Conservation (phyloP, 2,113 vertebrate genomes). For the Capreolus pygargus region DNA sequence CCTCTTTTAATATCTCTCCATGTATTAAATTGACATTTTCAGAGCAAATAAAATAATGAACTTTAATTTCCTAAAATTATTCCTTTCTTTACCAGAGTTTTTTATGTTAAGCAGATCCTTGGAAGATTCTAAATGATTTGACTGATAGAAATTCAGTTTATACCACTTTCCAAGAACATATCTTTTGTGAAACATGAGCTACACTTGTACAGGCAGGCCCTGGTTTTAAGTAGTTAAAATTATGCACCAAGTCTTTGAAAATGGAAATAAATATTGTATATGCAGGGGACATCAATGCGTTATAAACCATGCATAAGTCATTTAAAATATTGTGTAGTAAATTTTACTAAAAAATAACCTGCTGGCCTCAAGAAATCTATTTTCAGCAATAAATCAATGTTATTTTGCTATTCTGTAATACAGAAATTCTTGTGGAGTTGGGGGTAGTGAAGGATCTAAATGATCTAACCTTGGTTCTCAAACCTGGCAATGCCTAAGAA, state of each 20-base stretch:
- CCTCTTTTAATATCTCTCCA: not conserved
- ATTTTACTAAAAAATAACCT: not conserved
- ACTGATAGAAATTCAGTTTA: constrained; percentile 10
- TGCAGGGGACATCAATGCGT: not conserved
- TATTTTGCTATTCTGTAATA: not conserved
- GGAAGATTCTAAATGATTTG: constrained; percentile 10
- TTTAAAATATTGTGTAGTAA: constrained; percentile 29
- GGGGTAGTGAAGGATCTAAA: not conserved
- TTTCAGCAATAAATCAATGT: constrained; percentile 4
- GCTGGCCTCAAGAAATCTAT: not conserved
- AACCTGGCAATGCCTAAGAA: not conserved
- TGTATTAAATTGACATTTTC: constrained; percentile 2
- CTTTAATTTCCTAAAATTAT: constrained; percentile 27
- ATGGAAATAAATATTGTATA: not conserved
- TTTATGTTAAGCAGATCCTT: not conserved
- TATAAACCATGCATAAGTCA: not conserved
- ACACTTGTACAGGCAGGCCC: not conserved
- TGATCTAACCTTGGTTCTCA: constrained; percentile 14
- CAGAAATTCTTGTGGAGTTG: not conserved
- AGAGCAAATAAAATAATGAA: constrained; percentile 18
- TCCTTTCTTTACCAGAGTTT: not conserved
- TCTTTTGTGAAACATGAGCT: constrained; percentile 24
- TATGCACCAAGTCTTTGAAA: not conserved
- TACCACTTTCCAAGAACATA: constrained; percentile 24
- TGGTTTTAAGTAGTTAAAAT: constrained; percentile 47